Evolutionary conservation across 2,888 invertebrate genomes (phyloP).

Genomic region (Brachypterus glaber): DNA sequence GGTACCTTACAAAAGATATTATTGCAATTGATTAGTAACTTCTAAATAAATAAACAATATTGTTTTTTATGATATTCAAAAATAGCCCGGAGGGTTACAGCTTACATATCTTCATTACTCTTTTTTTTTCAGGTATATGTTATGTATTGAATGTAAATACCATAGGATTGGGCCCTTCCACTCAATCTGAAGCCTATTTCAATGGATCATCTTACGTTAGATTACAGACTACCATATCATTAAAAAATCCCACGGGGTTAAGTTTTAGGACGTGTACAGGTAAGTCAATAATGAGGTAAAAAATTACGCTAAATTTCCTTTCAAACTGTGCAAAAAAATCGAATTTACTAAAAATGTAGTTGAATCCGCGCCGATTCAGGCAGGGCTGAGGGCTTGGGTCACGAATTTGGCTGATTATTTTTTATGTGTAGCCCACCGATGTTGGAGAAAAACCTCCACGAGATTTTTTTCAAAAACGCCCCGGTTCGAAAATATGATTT

Average conservation of each 20-base stretch:
- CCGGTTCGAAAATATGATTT: too few relatives aligned
- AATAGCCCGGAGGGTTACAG: too few relatives aligned
- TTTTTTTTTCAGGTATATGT: constrained; percentile 17
- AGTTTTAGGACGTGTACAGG: constrained; percentile 73
- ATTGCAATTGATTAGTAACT: neutral
- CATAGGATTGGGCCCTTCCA: constrained; percentile 44
- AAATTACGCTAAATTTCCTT: too few relatives aligned
- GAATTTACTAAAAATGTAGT: neutral
- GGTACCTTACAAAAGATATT: too few relatives aligned
- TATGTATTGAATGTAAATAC: constrained; percentile 14
- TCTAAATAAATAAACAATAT: too few relatives aligned
- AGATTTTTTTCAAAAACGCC: too few relatives aligned
- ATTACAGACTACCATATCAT: constrained; percentile 61
- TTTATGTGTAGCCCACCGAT: too few relatives aligned
- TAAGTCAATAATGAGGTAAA: constrained; percentile 20
- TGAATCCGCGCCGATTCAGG: too few relatives aligned
- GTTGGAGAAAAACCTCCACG: too few relatives aligned
- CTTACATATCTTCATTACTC: constrained; percentile 1
- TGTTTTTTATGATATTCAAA: too few relatives aligned
- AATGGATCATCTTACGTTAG: constrained; percentile 71
- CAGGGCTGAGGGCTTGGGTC: too few relatives aligned
- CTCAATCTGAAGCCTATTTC: constrained; percentile 71
- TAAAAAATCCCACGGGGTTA: constrained; percentile 71
- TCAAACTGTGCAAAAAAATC: neutral
- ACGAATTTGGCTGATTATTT: too few relatives aligned